Percentiles rank a stretch among this genome's conserved stretches.
Conservation (phyloP, 2,888 invertebrate species). For the Tipula unca region DNA sequence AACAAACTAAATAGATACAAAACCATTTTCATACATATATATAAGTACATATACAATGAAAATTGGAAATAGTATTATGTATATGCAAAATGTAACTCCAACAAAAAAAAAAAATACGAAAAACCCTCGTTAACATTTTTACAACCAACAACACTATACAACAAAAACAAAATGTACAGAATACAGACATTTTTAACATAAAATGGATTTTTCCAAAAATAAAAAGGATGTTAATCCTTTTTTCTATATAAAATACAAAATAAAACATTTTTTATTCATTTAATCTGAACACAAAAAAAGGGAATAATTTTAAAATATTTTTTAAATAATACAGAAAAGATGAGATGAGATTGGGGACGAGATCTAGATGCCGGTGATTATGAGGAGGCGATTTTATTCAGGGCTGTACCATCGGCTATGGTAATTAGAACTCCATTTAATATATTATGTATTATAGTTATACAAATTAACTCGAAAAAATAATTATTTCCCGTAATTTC, state of each 20-base stretch:
- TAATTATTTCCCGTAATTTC: background rate
- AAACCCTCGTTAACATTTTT: slow-evolving; percentile 9
- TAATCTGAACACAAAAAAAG: background rate
- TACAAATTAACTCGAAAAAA: background rate
- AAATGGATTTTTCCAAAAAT: background rate
- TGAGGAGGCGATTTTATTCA: background rate
- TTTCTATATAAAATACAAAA: background rate
- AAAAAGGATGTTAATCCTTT: slow-evolving; percentile 14
- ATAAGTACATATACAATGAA: background rate
- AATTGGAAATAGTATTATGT: background rate
- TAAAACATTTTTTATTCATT: background rate
- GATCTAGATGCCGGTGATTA: background rate
- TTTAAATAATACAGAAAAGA: background rate
- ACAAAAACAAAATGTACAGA: background rate
- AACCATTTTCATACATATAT: background rate
- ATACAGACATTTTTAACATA: background rate
- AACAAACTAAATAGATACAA: background rate
- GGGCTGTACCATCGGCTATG: background rate
- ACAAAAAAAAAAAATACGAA: background rate
- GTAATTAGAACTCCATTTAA: background rate
- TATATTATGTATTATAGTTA: background rate
- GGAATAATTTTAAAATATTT: background rate
- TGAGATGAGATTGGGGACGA: background rate
- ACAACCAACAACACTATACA: background rate
- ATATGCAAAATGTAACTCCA: background rate